These are phyloP conservation scores for Porites rus DNA, from an alignment of 92 coral and sea anemone species.

Conservation along the genomic window DNA sequence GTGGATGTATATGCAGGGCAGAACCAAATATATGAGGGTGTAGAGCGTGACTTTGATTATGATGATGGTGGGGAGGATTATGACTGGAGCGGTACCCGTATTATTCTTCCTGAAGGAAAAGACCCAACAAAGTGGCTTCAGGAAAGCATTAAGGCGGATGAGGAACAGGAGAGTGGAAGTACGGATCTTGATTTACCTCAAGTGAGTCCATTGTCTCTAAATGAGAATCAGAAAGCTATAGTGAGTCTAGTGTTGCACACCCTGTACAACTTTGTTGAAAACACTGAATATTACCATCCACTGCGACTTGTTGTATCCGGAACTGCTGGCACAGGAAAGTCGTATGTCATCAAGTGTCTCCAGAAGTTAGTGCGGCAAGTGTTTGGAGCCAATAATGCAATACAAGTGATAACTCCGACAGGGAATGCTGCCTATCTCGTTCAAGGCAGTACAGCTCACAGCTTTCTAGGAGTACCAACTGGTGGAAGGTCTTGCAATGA, in stretches of 20 bases:
- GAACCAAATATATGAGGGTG: neutral
- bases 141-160: slow-evolving; percentile 20
- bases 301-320: slow-evolving; percentile 39
- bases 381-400: neutral
- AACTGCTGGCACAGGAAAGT: slow-evolving; percentile 51
- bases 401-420: neutral
- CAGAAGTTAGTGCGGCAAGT: too few relatives aligned
- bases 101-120: slow-evolving; percentile 22
- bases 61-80: slow-evolving; percentile 52
- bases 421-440: slow-evolving; percentile 60
- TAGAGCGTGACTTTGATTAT: slow-evolving; percentile 44
- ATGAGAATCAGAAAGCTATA: slow-evolving; percentile 41
- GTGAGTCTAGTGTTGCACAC: slow-evolving; percentile 43
- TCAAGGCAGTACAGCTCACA: slow-evolving; percentile 56
- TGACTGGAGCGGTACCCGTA: slow-evolving; percentile 18
- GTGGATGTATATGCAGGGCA: neutral
- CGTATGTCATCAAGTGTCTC: slow-evolving; percentile 45
- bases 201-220: slow-evolving; percentile 40
- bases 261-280: neutral
- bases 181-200: slow-evolving; percentile 32
- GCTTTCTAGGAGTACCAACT: slow-evolving; percentile 48
- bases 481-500: slow-evolving; percentile 39
- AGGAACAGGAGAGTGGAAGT: neutral
- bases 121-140: slow-evolving; percentile 48
- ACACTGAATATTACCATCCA: neutral